phyloP scores from a whole-genome alignment of 1,140 invertebrate species.

The Papilio polytes region DNA sequence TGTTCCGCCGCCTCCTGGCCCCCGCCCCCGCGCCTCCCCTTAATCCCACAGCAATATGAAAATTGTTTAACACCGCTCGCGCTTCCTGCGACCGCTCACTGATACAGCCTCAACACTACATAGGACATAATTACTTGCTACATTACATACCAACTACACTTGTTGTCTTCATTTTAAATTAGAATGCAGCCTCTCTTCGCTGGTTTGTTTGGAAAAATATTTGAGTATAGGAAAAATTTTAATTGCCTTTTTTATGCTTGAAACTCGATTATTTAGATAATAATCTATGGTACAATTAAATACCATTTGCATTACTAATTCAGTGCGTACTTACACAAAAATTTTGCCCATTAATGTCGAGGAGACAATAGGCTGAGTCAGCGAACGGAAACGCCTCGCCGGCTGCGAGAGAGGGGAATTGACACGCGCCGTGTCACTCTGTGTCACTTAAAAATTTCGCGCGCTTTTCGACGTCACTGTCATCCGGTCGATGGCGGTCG shows the following conservation, averaged over 20 bases:
- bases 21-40: no score
- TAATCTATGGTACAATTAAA: background rate
- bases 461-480: conserved; percentile 32
- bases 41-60: background rate
- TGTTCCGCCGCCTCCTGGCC: background rate
- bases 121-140: background rate
- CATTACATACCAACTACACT: no score
- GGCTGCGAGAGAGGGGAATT: conserved; percentile 37
- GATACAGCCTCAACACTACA: background rate
- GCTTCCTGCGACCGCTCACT: no score
- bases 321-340: conserved; percentile 60
- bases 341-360: conserved; percentile 58
- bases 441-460: conserved; percentile 11
- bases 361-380: conserved; percentile 43
- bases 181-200: no score
- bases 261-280: background rate
- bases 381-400: conserved; percentile 31
- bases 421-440: background rate
- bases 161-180: no score
- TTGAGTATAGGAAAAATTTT: no score
- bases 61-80: background rate
- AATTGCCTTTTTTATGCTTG: background rate
- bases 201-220: no score
- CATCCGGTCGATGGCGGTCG: background rate
- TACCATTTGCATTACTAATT: background rate